Base-by-base conservation (phyloP, 2,888 invertebrate species). In the Dolomedes plantarius region DNA sequence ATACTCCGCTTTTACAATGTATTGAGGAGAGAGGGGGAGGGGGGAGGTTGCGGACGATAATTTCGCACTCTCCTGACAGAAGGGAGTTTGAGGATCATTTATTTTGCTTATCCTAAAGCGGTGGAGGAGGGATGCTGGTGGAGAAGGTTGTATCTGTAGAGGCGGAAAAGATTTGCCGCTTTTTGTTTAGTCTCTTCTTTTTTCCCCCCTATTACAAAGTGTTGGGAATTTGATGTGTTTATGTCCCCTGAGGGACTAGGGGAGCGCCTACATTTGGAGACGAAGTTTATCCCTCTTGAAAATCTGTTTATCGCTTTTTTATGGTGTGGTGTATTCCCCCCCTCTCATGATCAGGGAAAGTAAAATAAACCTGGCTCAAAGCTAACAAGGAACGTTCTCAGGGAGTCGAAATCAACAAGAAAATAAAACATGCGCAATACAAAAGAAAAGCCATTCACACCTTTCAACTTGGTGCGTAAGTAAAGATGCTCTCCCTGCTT, bases 61-160 rank as follows among this genome's bases (percentile, higher is more conserved):
- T 83, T 83, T 83, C 72, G 83, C 83, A 77, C 83, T 83, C 71
- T 67, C 65, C 77, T 83, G 83, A 83, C 83, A 77, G 83, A 77
- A 50, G 83, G 83, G 67, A 77, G 83, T 83, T 77, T 56, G 72
- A 77, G 76, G 72, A 67, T 77, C 83, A 83, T 83, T 83, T 83
- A 83, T 83, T 77, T 83, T 77, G 69, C 83, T 83, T 83, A 83
- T 83, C 83, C 83, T 19, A n/a, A 36, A n/a, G 71, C 64, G 72
- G 27, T 31, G 39, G 71, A 19, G 29, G 64, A 78, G 67, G 65
- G 28, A 27, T 56, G 62, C 31, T 27, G 31, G 73, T 41, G 71
- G 36, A 27, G 67, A 56, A 67, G 41, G 3, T 19, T 29, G 13
- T 32, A 16, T 32, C 32, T 31, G 13, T 41, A 69, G 28, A 23